phyloP scores from a whole-genome alignment of 2,113 vertebrate species.

The Diphyllodes magnificus region DNA sequence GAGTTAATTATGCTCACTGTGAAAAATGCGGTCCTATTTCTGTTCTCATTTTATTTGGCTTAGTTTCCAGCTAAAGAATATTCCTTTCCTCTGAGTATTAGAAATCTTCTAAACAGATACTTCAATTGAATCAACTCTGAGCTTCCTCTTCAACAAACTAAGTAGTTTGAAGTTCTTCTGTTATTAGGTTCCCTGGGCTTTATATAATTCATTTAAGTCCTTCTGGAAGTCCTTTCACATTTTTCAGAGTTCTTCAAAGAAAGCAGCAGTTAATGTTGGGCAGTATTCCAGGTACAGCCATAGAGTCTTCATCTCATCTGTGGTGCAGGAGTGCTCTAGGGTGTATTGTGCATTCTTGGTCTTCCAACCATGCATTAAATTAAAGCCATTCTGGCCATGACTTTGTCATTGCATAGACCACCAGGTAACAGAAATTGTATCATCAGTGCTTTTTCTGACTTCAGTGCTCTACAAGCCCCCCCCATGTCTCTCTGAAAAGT shows the following conservation, averaged over 20 bases:
- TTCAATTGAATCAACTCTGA: neutral
- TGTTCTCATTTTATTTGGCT: constrained; percentile 1
- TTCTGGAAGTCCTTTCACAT: neutral
- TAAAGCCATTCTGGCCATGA: neutral
- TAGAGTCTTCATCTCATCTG: neutral
- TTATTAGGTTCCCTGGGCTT: neutral
- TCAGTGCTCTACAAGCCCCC: neutral
- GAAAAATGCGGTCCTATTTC: neutral
- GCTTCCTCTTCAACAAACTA: neutral
- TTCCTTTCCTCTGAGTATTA: neutral
- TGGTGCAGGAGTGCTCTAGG: neutral
- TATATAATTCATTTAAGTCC: neutral
- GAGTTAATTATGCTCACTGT: neutral
- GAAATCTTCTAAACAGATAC: neutral
- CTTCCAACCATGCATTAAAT: neutral
- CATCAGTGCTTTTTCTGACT: neutral
- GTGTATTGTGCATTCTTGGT: neutral
- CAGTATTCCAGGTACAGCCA: neutral
- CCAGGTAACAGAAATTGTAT: neutral
- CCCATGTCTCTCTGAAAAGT: neutral
- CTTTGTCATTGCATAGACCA: neutral
- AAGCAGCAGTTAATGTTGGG: neutral
- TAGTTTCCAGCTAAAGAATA: neutral
- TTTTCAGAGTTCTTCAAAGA: neutral
- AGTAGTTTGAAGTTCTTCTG: neutral